A percentile compares a stretch with the other conserved stretches of the same genome.
Conservation (phyloP, 2,113 vertebrate genomes). For the Fregetta grallaria region DNA sequence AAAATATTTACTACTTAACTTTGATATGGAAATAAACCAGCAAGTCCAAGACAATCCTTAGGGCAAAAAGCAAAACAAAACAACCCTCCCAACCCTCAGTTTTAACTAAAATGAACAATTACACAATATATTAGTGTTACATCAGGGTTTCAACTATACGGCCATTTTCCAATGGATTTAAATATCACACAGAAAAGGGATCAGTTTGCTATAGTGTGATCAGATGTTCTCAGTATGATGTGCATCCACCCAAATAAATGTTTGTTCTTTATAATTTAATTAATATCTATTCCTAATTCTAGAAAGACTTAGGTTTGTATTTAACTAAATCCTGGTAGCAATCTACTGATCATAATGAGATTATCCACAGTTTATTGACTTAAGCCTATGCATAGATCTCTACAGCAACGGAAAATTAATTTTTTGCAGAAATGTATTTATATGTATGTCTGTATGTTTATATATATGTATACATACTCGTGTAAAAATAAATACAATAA, state of each 20-base stretch:
- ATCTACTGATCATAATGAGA: background rate
- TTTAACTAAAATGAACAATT: background rate
- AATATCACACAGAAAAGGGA: background rate
- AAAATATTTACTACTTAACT: slow-evolving; percentile 52
- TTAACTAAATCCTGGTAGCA: slow-evolving; percentile 14
- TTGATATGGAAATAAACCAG: slow-evolving; percentile 45
- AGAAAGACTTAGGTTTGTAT: background rate
- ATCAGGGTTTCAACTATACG: background rate
- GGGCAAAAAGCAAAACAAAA: background rate
- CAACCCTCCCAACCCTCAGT: background rate
- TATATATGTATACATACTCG: background rate
- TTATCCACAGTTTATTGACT: background rate
- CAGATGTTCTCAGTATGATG: background rate
- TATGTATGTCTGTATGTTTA: background rate
- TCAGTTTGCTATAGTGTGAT: background rate
- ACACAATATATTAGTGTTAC: background rate
- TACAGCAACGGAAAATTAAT: background rate
- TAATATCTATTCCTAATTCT: background rate
- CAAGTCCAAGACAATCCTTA: background rate
- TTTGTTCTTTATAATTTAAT: slow-evolving; percentile 2
- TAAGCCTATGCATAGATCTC: background rate
- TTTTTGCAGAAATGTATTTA: background rate
- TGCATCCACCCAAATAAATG: background rate
- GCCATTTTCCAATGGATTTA: background rate
- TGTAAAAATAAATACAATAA: background rate